Base-by-base conservation (phyloP, 1,140 invertebrate species). In the Spodoptera litura region DNA sequence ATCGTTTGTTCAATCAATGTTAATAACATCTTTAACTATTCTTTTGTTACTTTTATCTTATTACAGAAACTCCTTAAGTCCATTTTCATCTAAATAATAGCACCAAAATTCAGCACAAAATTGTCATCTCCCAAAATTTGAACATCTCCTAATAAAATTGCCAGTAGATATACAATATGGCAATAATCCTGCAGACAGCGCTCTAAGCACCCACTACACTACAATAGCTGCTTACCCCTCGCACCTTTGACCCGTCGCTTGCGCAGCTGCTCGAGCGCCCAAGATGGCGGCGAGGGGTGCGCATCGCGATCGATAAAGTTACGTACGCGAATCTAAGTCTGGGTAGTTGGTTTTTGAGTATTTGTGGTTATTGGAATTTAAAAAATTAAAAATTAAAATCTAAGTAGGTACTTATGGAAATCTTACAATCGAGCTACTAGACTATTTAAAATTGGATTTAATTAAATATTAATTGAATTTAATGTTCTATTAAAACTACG, bases 221-320 rank as follows among this genome's bases (percentile, higher is more conserved):
- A 87, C 89, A 90, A 87, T 84, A 88, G 83, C 84, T 85, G 85
- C 88, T 90, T 89, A 79, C 90, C 91, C 91, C 90, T 89, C 88
- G 73, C 88, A 93, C 91, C 91, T 93, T 91, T 93, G 91, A 92
- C 92, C 90, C 90, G 87, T 91, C 92, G 92, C 90, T 62, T 31
- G 90, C 85, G 92, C 92, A 93, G 92, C 92, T 93, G 91, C 90
- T 71, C 79, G 68, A 49, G 66, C 70, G 61, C 78, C 83, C 87
- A 91, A 93, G 90, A 91, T 92, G 85, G 87, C 88, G 82, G 83
- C 85, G 81, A 68, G 90, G 89, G 89, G 89, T 88, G 89, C 78
- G 70, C 83, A 78, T 72, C 88, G 87, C 81, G 82, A 85, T 88
- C 83, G 81, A 85, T 88, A 84, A 77, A 78, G 76, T 78, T 77